Evolutionary conservation across 2,797 vertebrate species (phyloP), one percentile per base, ranked within the genome.

Genomic region (Odontamblyopus lacepedii): DNA sequence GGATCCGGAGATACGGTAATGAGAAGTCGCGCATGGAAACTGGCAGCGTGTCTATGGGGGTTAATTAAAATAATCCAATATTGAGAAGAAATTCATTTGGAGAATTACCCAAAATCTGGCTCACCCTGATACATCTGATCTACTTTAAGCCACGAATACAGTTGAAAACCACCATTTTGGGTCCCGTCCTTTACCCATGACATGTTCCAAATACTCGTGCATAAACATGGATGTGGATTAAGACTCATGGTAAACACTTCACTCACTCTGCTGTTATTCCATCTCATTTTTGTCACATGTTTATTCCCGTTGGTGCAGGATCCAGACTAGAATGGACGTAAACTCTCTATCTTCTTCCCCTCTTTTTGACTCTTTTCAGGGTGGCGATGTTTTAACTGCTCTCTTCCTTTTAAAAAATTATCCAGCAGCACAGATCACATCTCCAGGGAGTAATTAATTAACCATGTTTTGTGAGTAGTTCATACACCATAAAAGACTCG

Each of bases 341-440:
- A 91, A 88, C 84, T 87, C 77, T 92, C 89, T 91, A 91, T 91
- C 6, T 38, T 38, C 1, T 1, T 3, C 30, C 88, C 77, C 63
- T 78, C 78, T 83, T 78, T 86, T 74, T 71, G 78, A 82, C 74
- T 71, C 85, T 84, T 78, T 85, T 75, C 86, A 83, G 83, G 87
- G 90, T 79, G 78, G 78, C 70, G 80, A 70, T 78, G 78, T 86
- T 90, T 87, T 88, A 91, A 93, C 83, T 78, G 80, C 77, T 73
- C 77, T 66, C 83, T 87, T 72, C 78, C 71, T 78, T 82, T 74
- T 72, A 38, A 87, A 23, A 74, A 70, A 69, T 86, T 78, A 84
- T 73, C 79, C 80, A 29, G 75, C 76, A 75, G 83, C 80, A 71
- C 68, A 86, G 79, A 85, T 53, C 35, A 9, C 5, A 23, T 69